Base-by-base conservation (phyloP, 2,888 invertebrate species). In the Tenthredo distinguenda region DNA sequence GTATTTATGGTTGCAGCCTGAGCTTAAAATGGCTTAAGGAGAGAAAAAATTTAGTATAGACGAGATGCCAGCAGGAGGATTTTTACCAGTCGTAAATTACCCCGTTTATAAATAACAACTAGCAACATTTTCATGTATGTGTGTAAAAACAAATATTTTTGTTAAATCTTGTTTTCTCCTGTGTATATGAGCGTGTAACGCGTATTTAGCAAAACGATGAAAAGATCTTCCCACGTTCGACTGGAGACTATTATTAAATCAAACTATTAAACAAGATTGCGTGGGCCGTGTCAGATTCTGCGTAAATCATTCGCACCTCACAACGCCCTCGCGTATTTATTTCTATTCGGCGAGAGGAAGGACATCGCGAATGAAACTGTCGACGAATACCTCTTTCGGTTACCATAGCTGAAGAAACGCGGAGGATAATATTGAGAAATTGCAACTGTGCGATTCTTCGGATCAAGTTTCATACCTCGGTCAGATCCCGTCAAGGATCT, bases 241-340 rank as follows among this genome's bases (percentile, higher is more conserved):
- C 15, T 47, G 3, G 81, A 10, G 26, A n/a, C 21, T 74, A 77
- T 58, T 65, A 85, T 85, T 85, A 68, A 85, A 85, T 79, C 85
- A 68, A 79, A 85, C 85, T 85, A 85, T 85, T 79, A 79, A 85
- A 62, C 85, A 65, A 37, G 76, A 62, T 6, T 79, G 47, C 77
- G 65, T 76, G 77, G 74, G 65, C 77, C 34, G 85, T 81, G 79
- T 85, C 65, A 77, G 85, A 85, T 79, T 65, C 47, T 62, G 21
- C 85, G 77, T 85, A 85, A 85, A 85, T 85, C 85, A 85, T 40
- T 62, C 18, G 58, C 50, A 62, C 79, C 26, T 55, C 76, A n/a
- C n/a, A 6, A 55, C 55, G 55, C 55, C 55, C 55, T 55, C 55
- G 55, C 62, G 12, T 26, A 62, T 62, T 62, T 26, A 2, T 26